Evolutionary conservation across 1,140 invertebrate species (phyloP), one percentile per base, ranked within the genome.

Genomic region (Octopus bimaculoides): DNA sequence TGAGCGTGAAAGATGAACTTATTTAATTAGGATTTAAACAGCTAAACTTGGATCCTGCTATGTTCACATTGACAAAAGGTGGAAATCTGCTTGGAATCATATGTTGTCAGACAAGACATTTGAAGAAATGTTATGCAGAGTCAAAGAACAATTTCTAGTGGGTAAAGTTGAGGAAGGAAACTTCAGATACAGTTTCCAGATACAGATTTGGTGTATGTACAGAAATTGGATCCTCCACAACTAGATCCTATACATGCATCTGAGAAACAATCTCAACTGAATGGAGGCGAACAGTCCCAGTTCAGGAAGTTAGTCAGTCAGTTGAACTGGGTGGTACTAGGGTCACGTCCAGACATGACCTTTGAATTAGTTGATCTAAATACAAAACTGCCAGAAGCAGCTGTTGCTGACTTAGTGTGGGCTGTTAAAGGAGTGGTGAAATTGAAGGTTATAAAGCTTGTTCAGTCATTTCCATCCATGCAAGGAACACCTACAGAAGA

Each of bases 291-390:
- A 66, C 75, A 78, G 74, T 78, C 77, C 77, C 9, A 20, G 10
- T 83, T 79, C 52, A 77, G 82, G n/a, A 79, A 81, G 78, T n/a
- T 78, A 14, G 69, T 78, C 55, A 73, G 77, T 7, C 52, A 81
- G 55, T 55, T 81, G 4, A 81, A 78, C 26, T 81, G 80, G 80
- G 77, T 54, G 5, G 77, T 78, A 52, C 80, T 78, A 74, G 80
- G 80, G 52, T 75, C 80, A 52, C 78, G 77, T 54, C 80, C 80
- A 5, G 80, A 78, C 52, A 56, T 75, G 77, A 71, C 80, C 26
- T 85, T 81, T 81, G 78, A 82, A 41, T 52, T 83, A 76, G 77
- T 83, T 5, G 76, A 73, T 17, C 54, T 80, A 14, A 83, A 78
- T 61, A 82, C 80, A 12, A 78, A 74, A 55, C 52, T 80, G 12